These are phyloP conservation scores for Clarias gariepinus DNA, from an alignment of 2,113 vertebrate species.

Conservation along the genomic window DNA sequence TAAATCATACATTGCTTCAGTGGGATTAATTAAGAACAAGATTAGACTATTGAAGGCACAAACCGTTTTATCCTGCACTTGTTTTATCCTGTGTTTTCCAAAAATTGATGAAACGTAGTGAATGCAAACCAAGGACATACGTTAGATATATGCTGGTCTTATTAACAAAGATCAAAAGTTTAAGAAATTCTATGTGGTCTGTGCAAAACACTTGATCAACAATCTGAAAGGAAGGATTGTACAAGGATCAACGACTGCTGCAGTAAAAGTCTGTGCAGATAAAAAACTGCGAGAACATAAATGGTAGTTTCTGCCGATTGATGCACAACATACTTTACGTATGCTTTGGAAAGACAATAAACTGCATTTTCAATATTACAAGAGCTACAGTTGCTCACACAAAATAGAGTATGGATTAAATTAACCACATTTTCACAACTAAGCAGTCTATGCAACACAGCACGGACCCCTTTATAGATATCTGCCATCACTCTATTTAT, in stretches of 20 bases:
- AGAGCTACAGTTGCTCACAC: not conserved
- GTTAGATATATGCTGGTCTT: not conserved
- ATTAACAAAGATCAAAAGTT: not conserved
- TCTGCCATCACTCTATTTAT: not conserved
- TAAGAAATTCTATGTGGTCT: not conserved
- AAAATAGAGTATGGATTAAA: not conserved
- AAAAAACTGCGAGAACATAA: not conserved
- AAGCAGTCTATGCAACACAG: not conserved
- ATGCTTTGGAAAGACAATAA: not conserved
- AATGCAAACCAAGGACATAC: not conserved
- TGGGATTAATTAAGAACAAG: constrained; percentile 19
- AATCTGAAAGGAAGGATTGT: not conserved
- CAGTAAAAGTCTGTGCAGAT: not conserved
- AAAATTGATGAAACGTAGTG: not conserved
- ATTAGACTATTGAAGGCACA: not conserved
- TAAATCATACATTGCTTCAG: constrained; percentile 25
- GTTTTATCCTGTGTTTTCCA: no score
- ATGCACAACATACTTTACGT: not conserved
- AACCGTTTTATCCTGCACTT: not conserved
- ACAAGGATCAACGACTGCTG: not conserved
- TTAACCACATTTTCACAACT: not conserved
- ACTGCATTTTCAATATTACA: not conserved
- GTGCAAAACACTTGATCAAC: not conserved
- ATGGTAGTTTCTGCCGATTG: not conserved
- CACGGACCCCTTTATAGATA: not conserved